Conservation (phyloP, 1,140 invertebrate genomes). For the Pararge aegeria region DNA sequence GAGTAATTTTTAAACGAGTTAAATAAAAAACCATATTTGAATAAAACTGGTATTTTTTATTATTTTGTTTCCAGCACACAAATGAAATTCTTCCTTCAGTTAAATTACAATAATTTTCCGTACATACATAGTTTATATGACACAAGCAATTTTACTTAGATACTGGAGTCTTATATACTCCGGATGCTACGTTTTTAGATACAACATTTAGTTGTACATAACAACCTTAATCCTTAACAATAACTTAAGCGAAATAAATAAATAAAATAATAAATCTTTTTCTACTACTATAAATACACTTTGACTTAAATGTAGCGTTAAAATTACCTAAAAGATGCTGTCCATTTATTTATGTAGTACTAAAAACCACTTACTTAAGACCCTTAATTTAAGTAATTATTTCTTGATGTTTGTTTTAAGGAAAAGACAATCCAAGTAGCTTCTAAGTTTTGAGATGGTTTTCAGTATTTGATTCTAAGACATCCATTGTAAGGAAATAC, state of each 20-base stretch:
- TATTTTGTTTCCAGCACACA: conserved; percentile 31
- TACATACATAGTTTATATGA: neutral
- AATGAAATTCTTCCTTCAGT: conserved; percentile 11
- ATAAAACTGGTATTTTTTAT: conserved; percentile 32
- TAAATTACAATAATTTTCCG: conserved; percentile 16
- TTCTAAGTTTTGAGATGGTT: no score
- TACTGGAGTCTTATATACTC: no score
- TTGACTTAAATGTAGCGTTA: conserved; percentile 41
- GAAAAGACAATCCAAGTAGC: neutral
- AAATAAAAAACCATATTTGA: conserved; percentile 16
- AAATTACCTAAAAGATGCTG: neutral
- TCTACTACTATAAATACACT: conserved; percentile 54
- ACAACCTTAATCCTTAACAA: neutral
- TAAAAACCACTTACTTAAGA: no score
- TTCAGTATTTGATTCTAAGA: no score
- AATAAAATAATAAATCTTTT: conserved; percentile 58
- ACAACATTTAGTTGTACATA: no score
- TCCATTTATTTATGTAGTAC: neutral
- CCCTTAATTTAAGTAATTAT: no score
- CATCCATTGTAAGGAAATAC: conserved; percentile 8
- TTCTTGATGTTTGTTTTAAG: neutral
- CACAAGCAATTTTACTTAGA: neutral
- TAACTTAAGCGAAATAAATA: conserved; percentile 34
- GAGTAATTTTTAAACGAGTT: conserved; percentile 5
- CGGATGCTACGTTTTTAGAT: no score